These are phyloP conservation scores for Lateolabrax maculatus DNA, from an alignment of 2,797 vertebrate species.

Conservation along the genomic window DNA sequence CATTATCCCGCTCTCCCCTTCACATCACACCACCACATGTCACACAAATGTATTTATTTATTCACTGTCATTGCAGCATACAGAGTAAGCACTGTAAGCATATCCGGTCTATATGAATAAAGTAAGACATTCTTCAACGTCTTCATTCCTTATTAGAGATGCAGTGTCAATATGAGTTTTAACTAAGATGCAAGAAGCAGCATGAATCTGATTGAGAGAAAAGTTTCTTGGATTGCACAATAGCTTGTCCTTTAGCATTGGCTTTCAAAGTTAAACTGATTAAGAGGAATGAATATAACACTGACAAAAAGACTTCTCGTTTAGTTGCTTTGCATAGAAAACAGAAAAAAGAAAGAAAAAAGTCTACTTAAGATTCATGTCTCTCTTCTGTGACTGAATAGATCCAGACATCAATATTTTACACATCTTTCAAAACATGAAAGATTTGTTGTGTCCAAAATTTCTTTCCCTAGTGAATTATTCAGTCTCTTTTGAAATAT, in stretches of 20 bases:
- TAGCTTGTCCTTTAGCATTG: constrained; percentile 19
- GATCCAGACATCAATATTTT: constrained; percentile 62
- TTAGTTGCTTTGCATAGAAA: constrained; percentile 43
- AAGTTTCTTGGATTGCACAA: constrained; percentile 21
- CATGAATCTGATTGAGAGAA: constrained; percentile 22
- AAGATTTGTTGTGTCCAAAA: constrained; percentile 59
- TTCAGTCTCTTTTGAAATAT: constrained; percentile 60
- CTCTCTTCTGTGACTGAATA: constrained; percentile 23
- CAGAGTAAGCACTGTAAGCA: neutral
- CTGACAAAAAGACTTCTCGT: constrained; percentile 17
- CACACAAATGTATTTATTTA: neutral
- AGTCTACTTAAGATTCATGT: constrained; percentile 41
- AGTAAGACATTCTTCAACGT: neutral
- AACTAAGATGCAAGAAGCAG: constrained; percentile 15
- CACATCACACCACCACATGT: constrained; percentile 5
- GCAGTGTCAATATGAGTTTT: constrained; percentile 28
- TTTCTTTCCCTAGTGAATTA: constrained; percentile 49
- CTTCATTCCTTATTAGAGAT: neutral
- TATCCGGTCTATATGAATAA: neutral
- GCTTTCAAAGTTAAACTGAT: constrained; percentile 36
- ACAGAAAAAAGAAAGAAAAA: constrained; percentile 11
- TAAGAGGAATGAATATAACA: constrained; percentile 22
- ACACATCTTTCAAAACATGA: constrained; percentile 57
- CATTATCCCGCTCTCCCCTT: neutral
- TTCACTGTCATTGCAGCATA: neutral